A percentile compares a stretch with the other conserved stretches of the same genome.
These are phyloP conservation scores for Bhutanitis thaidina DNA, from an alignment of 2,888 invertebrate genomes.

Conservation along the genomic window DNA sequence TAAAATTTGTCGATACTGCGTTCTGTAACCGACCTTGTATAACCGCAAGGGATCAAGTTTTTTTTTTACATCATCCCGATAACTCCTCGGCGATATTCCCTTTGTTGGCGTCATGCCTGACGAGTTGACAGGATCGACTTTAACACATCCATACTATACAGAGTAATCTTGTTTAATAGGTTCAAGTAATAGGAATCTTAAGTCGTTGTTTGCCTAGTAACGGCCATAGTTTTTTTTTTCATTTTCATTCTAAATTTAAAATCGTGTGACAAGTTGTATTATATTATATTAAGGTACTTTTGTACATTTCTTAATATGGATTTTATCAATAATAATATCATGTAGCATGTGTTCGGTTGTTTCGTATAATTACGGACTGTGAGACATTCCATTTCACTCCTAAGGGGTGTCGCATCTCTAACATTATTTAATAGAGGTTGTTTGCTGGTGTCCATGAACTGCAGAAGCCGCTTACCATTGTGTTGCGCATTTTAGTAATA, in stretches of 20 bases:
- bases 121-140: constrained; percentile 16
- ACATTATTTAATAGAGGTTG: no score
- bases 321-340: no score
- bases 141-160: not conserved
- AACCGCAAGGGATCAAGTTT: constrained; percentile 30
- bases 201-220: not conserved
- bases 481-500: no score
- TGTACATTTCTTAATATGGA: no score
- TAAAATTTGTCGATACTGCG: constrained; percentile 17
- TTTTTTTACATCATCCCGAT: constrained; percentile 21
- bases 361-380: no score
- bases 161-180: not conserved
- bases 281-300: no score
- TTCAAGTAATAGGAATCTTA: not conserved
- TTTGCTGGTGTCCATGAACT: no score
- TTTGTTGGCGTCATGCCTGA: constrained; percentile 27
- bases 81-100: constrained; percentile 18
- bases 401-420: no score
- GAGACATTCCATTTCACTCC: no score
- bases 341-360: no score
- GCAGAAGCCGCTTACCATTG: no score
- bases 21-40: constrained; percentile 30
- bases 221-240: not conserved
- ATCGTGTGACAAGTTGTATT: no score
- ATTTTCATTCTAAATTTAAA: not conserved